Evolutionary conservation across 2,888 invertebrate genomes (phyloP).

Genomic region (Seira ritae): DNA sequence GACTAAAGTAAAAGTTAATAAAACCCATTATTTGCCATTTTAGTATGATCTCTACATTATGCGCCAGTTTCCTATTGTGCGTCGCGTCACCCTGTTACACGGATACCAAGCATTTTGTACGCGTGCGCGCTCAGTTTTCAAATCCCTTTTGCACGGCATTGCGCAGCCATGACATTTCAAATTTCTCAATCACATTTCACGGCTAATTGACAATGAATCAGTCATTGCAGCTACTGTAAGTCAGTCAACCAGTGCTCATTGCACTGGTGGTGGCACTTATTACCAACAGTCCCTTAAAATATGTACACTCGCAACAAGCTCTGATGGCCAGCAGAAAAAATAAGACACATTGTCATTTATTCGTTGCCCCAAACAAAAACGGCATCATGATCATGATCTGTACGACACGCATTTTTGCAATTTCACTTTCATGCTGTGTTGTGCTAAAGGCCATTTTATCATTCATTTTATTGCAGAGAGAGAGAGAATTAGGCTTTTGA

Average conservation of each 20-base stretch:
- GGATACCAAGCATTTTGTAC: not conserved
- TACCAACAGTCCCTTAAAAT: not conserved
- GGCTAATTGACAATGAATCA: constrained; percentile 2
- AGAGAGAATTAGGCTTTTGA: not conserved
- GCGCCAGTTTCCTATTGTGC: not conserved
- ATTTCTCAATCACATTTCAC: constrained; percentile 11
- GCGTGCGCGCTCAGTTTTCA: not conserved
- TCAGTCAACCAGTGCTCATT: no score
- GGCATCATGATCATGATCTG: no score
- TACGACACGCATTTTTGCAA: not conserved
- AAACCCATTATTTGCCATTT: not conserved
- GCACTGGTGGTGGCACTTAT: not conserved
- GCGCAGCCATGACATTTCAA: constrained; percentile 11
- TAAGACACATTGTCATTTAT: not conserved
- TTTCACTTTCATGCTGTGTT: not conserved
- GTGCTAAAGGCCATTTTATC: not conserved
- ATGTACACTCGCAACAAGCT: not conserved
- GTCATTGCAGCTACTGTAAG: not conserved
- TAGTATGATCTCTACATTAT: not conserved
- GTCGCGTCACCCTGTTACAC: not conserved
- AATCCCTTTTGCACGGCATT: constrained; percentile 8
- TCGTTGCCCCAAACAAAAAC: no score
- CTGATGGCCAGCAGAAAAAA: not conserved
- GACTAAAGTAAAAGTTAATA: not conserved
- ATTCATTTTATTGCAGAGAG: not conserved